These are phyloP conservation scores for Periophthalmus modestus DNA, from an alignment of 2,113 vertebrate genomes.

Conservation along the genomic window DNA sequence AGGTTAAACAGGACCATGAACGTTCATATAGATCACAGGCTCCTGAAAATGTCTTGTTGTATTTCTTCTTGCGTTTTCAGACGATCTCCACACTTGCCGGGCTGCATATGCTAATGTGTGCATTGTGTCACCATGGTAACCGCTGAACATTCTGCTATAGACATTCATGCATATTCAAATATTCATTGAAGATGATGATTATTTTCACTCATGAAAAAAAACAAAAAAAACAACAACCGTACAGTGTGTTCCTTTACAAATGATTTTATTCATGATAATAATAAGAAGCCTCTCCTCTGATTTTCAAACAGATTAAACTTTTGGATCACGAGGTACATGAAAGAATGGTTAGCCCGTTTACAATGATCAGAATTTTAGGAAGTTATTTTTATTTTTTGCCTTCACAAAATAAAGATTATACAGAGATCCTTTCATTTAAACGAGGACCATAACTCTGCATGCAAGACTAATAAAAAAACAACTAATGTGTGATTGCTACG, in stretches of 20 bases:
- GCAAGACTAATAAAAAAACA: slow-evolving; percentile 80
- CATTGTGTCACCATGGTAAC: no score
- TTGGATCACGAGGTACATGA: slow-evolving; percentile 76
- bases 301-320: slow-evolving; percentile 79
- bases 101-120: no score
- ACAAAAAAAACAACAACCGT: not conserved
- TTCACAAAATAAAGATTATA: slow-evolving; percentile 78
- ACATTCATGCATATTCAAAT: not conserved
- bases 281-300: slow-evolving; percentile 80
- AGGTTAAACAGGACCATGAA: no score
- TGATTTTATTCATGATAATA: slow-evolving; percentile 79
- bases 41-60: no score
- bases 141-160: no score
- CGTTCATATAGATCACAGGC: no score
- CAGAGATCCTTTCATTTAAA: slow-evolving; percentile 74
- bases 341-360: slow-evolving; percentile 78
- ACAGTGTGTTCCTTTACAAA: slow-evolving; percentile 67
- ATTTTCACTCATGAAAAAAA: not conserved
- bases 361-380: slow-evolving; percentile 77
- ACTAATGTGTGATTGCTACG: slow-evolving; percentile 78
- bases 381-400: slow-evolving; percentile 75
- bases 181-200: no score
- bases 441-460: slow-evolving; percentile 79
- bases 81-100: no score
- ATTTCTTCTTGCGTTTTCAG: no score